Evolutionary conservation across 2,888 invertebrate genomes (phyloP).

Genomic region (Tricholauxania praeusta): DNA sequence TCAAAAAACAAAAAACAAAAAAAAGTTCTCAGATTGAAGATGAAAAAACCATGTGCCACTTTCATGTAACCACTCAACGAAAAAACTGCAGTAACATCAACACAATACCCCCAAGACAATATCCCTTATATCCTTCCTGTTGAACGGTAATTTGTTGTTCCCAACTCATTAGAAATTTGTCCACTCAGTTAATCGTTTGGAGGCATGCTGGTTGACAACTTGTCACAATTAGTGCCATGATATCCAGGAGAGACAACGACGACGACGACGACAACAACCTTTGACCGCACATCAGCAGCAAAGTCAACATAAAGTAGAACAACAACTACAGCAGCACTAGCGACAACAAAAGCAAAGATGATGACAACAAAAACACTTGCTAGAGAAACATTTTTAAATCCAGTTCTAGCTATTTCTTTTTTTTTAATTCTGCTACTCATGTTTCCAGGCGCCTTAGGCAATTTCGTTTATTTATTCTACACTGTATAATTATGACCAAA

Average conservation of each 20-base stretch:
- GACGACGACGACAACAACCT: neutral
- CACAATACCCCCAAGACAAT: no score
- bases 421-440: slow-evolving; percentile 22
- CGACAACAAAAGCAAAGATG: neutral
- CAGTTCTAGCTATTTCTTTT: no score
- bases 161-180: slow-evolving; percentile 3
- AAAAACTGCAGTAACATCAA: no score
- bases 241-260: neutral
- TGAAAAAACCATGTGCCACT: no score
- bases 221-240: slow-evolving; percentile 27
- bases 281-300: slow-evolving; percentile 30
- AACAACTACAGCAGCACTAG: neutral
- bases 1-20: no score
- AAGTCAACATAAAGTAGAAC: neutral
- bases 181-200: neutral
- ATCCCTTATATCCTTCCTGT: no score
- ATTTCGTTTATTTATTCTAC: slow-evolving; percentile 49
- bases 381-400: no score
- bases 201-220: slow-evolving; percentile 24
- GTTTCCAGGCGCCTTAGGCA: slow-evolving; percentile 44
- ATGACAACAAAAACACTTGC: neutral
- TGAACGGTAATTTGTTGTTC: no score
- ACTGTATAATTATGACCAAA: slow-evolving; percentile 27
- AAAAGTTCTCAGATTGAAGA: no score
- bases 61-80: no score